A percentile compares a stretch with the other conserved stretches of the same genome.
phyloP scores from a whole-genome alignment of 1,140 invertebrate genomes.

The Planococcus citri region DNA sequence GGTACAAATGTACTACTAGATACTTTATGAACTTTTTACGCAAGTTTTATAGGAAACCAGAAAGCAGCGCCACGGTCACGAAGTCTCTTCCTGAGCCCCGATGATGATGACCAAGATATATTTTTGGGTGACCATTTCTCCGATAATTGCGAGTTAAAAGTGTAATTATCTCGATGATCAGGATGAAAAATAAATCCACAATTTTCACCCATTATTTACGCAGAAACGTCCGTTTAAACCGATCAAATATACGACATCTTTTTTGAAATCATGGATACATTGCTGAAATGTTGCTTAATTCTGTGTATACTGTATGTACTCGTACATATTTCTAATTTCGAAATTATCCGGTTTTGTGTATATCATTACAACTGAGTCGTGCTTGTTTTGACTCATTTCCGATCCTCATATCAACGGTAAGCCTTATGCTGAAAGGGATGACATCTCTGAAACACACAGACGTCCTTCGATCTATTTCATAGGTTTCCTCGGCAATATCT shows the following conservation, averaged over 20 bases:
- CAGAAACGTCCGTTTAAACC: neutral
- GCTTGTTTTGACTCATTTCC: neutral
- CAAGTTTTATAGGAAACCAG: too few species aligned
- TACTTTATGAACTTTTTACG: too few species aligned
- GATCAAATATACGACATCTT: neutral
- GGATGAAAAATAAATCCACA: neutral
- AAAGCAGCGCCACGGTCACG: too few species aligned
- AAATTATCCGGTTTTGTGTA: constrained; percentile 2
- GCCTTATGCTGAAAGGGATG: constrained; percentile 14
- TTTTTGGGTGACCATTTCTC: too few species aligned
- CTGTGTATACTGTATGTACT: neutral
- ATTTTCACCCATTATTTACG: neutral
- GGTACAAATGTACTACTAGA: too few species aligned
- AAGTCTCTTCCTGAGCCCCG: too few species aligned
- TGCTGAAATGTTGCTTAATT: neutral
- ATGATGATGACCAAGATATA: too few species aligned
- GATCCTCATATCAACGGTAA: neutral
- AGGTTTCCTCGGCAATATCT: neutral
- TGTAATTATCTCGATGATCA: too few species aligned
- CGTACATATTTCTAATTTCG: neutral
- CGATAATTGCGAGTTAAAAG: too few species aligned
- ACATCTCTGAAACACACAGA: constrained; percentile 13
- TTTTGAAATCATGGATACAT: neutral
- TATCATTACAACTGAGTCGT: neutral
- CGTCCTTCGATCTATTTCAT: constrained; percentile 10